These are phyloP conservation scores for Perithous albicinctus DNA, from an alignment of 2,888 invertebrate species.

Conservation along the genomic window DNA sequence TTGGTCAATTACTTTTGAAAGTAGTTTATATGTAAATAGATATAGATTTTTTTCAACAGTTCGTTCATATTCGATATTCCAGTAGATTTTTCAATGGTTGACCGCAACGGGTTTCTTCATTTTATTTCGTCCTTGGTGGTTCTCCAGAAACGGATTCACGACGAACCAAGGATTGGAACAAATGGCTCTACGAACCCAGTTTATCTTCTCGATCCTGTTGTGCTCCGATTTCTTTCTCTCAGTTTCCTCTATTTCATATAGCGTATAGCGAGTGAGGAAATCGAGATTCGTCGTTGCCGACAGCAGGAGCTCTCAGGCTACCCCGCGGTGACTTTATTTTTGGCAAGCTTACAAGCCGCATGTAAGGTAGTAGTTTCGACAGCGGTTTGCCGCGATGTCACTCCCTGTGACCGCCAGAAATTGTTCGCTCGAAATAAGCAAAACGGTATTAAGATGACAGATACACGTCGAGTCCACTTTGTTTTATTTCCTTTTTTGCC, in stretches of 20 bases:
- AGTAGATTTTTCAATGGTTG: constrained; percentile 44
- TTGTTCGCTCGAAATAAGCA: constrained; percentile 51
- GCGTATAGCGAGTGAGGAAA: constrained; percentile 17
- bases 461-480: constrained; percentile 34
- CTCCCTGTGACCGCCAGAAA: constrained; percentile 12
- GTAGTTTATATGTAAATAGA: background rate
- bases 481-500: constrained; percentile 8
- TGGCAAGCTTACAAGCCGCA: constrained; percentile 69
- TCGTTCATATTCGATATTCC: background rate
- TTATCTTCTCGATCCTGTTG: constrained; percentile 14
- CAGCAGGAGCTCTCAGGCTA: constrained; percentile 40
- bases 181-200: constrained; percentile 51
- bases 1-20: constrained; percentile 27
- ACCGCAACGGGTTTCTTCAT: constrained; percentile 58
- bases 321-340: constrained; percentile 65
- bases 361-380: constrained; percentile 56
- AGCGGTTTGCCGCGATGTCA: constrained; percentile 44
- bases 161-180: constrained; percentile 42
- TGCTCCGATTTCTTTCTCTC: constrained; percentile 3
- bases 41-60: constrained; percentile 44
- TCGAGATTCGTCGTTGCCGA: constrained; percentile 35
- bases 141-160: constrained; percentile 11
- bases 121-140: constrained; percentile 46
- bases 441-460: constrained; percentile 50
- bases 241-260: constrained; percentile 9